Conservation (phyloP, 2,797 vertebrate species). For the Esox lucius region DNA sequence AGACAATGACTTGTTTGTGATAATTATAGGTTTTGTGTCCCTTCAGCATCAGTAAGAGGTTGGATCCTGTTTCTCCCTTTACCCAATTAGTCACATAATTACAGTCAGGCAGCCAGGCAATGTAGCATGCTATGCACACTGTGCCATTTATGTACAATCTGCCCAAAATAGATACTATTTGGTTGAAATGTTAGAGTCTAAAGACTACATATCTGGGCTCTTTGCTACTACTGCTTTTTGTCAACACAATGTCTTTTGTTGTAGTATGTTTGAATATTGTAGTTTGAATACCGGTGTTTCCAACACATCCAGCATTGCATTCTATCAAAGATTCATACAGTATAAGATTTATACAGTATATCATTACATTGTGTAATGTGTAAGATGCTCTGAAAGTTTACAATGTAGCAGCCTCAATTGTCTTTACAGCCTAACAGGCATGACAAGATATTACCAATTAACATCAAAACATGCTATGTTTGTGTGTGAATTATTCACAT, state of each 20-base stretch:
- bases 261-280: background rate
- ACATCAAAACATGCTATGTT: background rate
- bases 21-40: slow-evolving; percentile 25
- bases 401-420: background rate
- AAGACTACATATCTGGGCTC: background rate
- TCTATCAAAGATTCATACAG: background rate
- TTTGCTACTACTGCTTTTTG: background rate
- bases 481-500: background rate
- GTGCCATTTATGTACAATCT: background rate
- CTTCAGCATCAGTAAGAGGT: slow-evolving; percentile 34
- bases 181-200: background rate
- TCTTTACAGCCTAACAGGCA: background rate
- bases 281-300: too few species aligned
- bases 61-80: slow-evolving; percentile 44
- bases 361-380: background rate
- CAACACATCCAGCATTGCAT: background rate
- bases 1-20: slow-evolving; percentile 12
- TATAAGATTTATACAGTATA: background rate
- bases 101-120: slow-evolving; percentile 25
- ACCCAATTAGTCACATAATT: slow-evolving; percentile 46
- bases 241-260: background rate
- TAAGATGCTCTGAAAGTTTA: background rate
- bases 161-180: background rate
- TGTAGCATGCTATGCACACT: background rate
- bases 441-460: background rate